Base-by-base conservation (phyloP, 64 coral and sea anemone species). In the Dendronephthya gigantea region DNA sequence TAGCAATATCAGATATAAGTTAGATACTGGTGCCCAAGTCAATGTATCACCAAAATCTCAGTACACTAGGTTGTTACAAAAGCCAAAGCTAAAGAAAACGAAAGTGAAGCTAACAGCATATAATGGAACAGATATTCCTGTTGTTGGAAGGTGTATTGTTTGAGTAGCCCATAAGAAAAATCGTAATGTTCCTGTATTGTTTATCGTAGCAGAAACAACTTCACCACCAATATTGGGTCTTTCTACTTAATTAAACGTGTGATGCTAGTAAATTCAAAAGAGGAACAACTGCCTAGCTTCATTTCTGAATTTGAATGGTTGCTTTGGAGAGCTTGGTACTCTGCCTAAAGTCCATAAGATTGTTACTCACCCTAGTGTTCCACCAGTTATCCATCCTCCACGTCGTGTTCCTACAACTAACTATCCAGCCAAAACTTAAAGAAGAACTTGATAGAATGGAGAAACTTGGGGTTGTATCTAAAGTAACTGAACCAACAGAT, bases 401-500 rank as follows among this genome's bases (percentile, higher is more conserved):
- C 41, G 41, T 6, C 81, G 72, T 30, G 48, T 92, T 16, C 82
- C 85, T 1, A 27, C 84, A 49, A 56, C 48, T n/a, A n/a, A n/a
- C n/a, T 48, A 66, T 91, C 28, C 56, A 52, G 45, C 84, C 84
- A 0, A 87, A 84, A 84, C 38, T 92, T 19, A 68, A 88, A 74
- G 59, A 88, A 84, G 82, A 74, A 75, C 85, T 92, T 6, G 90
- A 88, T 6, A 83, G 65, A 35, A 28, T 88, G 39, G 72, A 68
- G 38, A 69, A 87, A 84, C 34, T 65, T 16, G 90, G 47, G 14
- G 86, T 88, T 34, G 84, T 92, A 30, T 68, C 48, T 36, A 92
- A 88, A 84, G 90, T 92, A 27, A 58, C 85, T n/a, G 35, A 75
- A 92, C 28, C 90, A 56, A 92, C 90, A 25, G 90, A 91, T 83